A percentile compares a stretch with the other conserved stretches of the same genome.
Evolutionary conservation across 1,140 invertebrate species (phyloP).

Genomic region (Drosophila parvula): DNA sequence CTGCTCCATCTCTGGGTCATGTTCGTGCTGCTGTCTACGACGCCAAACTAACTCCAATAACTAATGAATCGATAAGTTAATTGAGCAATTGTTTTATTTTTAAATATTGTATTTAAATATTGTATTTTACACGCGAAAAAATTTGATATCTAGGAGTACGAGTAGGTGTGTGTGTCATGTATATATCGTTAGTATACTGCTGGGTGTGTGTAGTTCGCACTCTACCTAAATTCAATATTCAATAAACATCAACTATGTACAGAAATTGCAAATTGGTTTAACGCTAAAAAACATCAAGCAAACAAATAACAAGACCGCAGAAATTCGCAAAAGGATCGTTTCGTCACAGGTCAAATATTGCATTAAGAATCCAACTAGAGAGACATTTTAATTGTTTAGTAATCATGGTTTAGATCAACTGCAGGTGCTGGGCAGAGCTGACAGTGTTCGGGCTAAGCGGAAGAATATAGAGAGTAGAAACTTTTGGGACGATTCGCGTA

Average conservation of each 20-base stretch:
- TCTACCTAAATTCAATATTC: slow-evolving; percentile 67
- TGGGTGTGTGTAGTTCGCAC: slow-evolving; percentile 18
- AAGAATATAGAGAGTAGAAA: slow-evolving; percentile 51
- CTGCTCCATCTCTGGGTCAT: slow-evolving; percentile 81
- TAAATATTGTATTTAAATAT: slow-evolving; percentile 49
- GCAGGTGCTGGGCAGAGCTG: slow-evolving; percentile 33
- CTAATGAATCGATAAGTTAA: neutral
- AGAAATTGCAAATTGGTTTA: slow-evolving; percentile 60
- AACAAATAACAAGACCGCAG: slow-evolving; percentile 68
- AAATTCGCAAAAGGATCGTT: slow-evolving; percentile 51
- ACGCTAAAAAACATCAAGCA: slow-evolving; percentile 61
- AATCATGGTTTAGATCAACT: slow-evolving; percentile 15
- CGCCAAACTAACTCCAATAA: slow-evolving; percentile 65
- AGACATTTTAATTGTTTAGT: slow-evolving; percentile 18
- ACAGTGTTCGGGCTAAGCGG: slow-evolving; percentile 35
- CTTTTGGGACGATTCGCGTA: slow-evolving; percentile 79
- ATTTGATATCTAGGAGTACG: slow-evolving; percentile 49
- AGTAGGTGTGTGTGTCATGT: slow-evolving; percentile 43
- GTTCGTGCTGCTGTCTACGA: slow-evolving; percentile 79
- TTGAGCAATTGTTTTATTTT: slow-evolving; percentile 67
- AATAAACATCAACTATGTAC: slow-evolving; percentile 77
- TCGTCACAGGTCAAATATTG: slow-evolving; percentile 72
- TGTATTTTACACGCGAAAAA: slow-evolving; percentile 58
- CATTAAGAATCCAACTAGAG: slow-evolving; percentile 57
- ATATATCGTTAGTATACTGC: slow-evolving; percentile 40